Percentiles rank a stretch among this genome's conserved stretches.
Evolutionary conservation across 23 tunicate species (phyloP).

Genomic region (Diplosoma virens): DNA sequence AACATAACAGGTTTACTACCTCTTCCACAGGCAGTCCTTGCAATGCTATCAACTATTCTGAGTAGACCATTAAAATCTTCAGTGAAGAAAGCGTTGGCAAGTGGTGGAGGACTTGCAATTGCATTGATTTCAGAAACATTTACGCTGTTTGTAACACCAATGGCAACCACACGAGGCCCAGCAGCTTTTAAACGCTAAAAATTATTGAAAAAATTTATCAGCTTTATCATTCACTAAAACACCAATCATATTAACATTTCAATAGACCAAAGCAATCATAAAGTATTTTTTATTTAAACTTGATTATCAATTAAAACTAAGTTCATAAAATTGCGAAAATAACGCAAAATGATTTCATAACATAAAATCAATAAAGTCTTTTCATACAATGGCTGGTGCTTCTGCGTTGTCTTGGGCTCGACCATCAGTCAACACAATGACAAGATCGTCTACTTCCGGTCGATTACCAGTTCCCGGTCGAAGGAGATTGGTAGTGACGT

Average conservation of each 20-base stretch:
- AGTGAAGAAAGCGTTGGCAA: slow-evolving; percentile 59
- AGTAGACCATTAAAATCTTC: slow-evolving; percentile 53
- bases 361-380: no score
- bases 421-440: slow-evolving; percentile 85
- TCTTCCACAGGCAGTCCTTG: slow-evolving; percentile 62
- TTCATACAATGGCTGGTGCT: slow-evolving; percentile 43
- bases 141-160: slow-evolving; percentile 61
- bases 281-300: no score
- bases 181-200: background rate
- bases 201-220: background rate
- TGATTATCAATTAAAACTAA: no score
- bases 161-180: slow-evolving; percentile 52
- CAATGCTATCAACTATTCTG: slow-evolving; percentile 43
- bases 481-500: slow-evolving; percentile 49
- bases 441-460: slow-evolving; percentile 54
- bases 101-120: slow-evolving; percentile 74
- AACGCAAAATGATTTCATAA: no score
- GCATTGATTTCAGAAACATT: slow-evolving; percentile 62
- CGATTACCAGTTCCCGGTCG: slow-evolving; percentile 45
- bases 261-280: no score
- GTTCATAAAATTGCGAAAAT: no score
- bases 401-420: slow-evolving; percentile 84
- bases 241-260: no score
- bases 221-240: no score
- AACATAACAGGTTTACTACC: slow-evolving; percentile 25